Conservation (phyloP, 2,113 vertebrate genomes). For the Pelvicachromis taeniatus region DNA sequence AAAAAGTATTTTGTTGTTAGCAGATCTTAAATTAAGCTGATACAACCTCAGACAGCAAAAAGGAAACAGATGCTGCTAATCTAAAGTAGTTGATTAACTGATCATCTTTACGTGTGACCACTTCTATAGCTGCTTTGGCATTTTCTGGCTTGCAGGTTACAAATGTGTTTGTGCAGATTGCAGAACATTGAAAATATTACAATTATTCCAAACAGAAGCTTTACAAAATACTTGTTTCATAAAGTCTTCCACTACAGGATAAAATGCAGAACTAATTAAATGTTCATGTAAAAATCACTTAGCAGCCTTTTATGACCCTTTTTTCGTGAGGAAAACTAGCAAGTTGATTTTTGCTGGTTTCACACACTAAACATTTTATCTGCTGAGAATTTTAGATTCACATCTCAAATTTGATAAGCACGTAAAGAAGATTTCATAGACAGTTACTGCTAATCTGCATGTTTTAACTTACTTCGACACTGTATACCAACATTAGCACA, state of each 20-base stretch:
- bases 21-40: not conserved
- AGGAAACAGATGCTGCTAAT: not conserved
- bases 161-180: not conserved
- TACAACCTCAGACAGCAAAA: not conserved
- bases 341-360: not conserved
- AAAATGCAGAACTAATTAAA: accelerated
- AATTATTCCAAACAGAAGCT: not conserved
- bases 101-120: not conserved
- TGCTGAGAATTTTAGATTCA: not conserved
- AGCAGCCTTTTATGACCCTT: accelerated
- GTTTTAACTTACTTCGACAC: not conserved
- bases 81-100: not conserved
- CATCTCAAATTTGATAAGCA: not conserved
- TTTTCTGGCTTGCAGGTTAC: not conserved
- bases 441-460: not conserved
- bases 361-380: not conserved
- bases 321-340: not conserved
- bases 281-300: not conserved
- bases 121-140: not conserved
- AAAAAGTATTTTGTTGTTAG: not conserved
- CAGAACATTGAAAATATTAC: too few species aligned
- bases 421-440: accelerated
- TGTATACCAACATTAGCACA: accelerated
- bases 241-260: not conserved
- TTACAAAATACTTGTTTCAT: not conserved